These are phyloP conservation scores for Microcebus tavaratra DNA, from an alignment of 2,113 vertebrate species.

Conservation along the genomic window DNA sequence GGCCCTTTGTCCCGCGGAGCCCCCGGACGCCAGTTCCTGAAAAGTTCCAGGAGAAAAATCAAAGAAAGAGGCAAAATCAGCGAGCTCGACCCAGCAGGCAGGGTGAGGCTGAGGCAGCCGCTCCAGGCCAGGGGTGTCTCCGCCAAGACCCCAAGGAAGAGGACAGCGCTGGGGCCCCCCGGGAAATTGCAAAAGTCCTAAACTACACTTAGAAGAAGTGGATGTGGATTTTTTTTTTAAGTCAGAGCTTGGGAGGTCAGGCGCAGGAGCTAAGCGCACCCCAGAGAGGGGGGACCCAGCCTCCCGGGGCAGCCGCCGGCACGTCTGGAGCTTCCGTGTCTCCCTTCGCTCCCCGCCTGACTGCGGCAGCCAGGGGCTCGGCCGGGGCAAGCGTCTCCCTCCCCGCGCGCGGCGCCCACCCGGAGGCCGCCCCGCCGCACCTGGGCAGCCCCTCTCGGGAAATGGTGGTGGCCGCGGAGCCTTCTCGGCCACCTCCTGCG, in stretches of 20 bases:
- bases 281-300: not conserved
- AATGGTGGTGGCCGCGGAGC: not conserved
- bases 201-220: not conserved
- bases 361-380: not conserved
- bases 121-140: not conserved
- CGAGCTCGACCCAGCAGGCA: not conserved
- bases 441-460: not conserved
- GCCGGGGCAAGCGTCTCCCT: not conserved
- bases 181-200: not conserved
- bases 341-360: not conserved
- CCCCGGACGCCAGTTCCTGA: constrained; percentile 59
- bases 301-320: not conserved
- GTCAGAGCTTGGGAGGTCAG: not conserved
- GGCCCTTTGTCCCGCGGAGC: constrained; percentile 72
- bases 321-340: not conserved
- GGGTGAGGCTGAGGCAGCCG: not conserved
- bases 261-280: not conserved
- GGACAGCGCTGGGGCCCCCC: accelerated
- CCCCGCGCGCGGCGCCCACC: not conserved
- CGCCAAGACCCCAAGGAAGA: not conserved
- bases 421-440: not conserved
- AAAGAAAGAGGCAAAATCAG: not conserved
- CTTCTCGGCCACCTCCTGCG: not conserved
- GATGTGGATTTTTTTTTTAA: not conserved
- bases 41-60: constrained; percentile 74